Base-by-base conservation (phyloP, 2,888 invertebrate species). In the Parnassius apollo region DNA sequence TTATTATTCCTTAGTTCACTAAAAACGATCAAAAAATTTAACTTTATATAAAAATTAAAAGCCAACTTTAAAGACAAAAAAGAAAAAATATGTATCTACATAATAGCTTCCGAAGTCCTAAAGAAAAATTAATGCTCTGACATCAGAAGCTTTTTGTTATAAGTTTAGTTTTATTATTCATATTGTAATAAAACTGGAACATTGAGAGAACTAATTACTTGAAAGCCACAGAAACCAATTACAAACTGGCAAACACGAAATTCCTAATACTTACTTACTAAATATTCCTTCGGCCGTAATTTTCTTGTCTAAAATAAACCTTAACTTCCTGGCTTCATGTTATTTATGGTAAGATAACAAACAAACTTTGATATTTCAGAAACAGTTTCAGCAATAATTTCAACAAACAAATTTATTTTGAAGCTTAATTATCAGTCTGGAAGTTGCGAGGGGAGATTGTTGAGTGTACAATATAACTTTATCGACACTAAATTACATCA, bases 321-420 rank as follows among this genome's bases (percentile, higher is more conserved):
- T 12, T 57, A 62, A 62, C 61, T 62, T 61, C 56, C 61, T 61
- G 56, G 45, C 56, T 57, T 42, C 42, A 25, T 35, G 46, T 62
- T 62, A 62, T 62, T 62, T 62, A 57, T 62, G 57, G 57, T 53
- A 57, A 62, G 61, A 62, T 57, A 62, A 57, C 61, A 61, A 56
- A 61, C 61, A 57, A 62, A 62, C 57, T 62, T 62, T 62, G 57
- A 42, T 62, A 62, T 62, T 62, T 42, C 52, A 52, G 52, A 62
- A 57, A 52, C 61, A 57, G 61, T 62, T 62, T 52, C 13, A 48
- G 44, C 56, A 46, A 57, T 62, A 53, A 62, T 62, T 62, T 57
- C 52, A 35, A 48, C 46, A 18, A 61, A 52, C 51, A 54, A 60
- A 61, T 62, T 62, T 57, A 62, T 53, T 57, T 62, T n/a, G 46